Conservation (phyloP, 2,113 vertebrate genomes). For the Bagarius yarrelli region DNA sequence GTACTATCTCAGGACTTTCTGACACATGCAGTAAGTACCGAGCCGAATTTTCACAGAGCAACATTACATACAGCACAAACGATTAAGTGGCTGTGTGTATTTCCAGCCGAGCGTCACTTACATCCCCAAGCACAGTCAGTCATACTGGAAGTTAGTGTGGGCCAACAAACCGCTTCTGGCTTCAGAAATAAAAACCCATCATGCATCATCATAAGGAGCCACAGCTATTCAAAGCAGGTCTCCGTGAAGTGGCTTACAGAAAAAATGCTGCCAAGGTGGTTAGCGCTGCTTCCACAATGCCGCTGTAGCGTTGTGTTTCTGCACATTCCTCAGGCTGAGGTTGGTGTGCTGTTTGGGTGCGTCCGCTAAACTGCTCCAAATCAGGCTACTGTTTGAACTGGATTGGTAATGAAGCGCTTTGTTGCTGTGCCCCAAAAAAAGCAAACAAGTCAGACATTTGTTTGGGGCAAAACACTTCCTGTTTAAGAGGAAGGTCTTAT, state of each 20-base stretch:
- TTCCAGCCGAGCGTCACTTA: constrained; percentile 3
- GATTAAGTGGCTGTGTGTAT: constrained; percentile 2
- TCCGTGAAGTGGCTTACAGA: constrained; percentile 48
- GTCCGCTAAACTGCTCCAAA: constrained; percentile 58
- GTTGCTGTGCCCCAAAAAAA: constrained; percentile 62
- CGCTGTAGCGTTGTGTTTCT: constrained; percentile 42
- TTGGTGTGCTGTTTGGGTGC: constrained; percentile 58
- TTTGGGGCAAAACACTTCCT: constrained; percentile 69
- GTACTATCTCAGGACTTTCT: constrained; percentile 68
- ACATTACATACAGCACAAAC: neutral
- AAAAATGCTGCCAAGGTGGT: constrained; percentile 57
- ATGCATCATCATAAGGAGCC: constrained; percentile 48
- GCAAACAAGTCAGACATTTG: constrained; percentile 68
- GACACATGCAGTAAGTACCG: constrained; percentile 72
- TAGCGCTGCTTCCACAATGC: constrained; percentile 35
- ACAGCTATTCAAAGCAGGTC: constrained; percentile 65
- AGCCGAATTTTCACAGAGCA: neutral
- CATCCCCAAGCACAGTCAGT: neutral
- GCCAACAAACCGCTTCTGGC: constrained; percentile 36
- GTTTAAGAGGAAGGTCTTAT: constrained; percentile 47
- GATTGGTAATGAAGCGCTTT: constrained; percentile 63
- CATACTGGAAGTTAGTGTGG: constrained; percentile 12
- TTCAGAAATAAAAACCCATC: constrained; percentile 53
- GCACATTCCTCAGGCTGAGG: constrained; percentile 62
- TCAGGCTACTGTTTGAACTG: constrained; percentile 64